phyloP scores from a whole-genome alignment of 2,888 invertebrate genomes.

The Leptopilina myrica region DNA sequence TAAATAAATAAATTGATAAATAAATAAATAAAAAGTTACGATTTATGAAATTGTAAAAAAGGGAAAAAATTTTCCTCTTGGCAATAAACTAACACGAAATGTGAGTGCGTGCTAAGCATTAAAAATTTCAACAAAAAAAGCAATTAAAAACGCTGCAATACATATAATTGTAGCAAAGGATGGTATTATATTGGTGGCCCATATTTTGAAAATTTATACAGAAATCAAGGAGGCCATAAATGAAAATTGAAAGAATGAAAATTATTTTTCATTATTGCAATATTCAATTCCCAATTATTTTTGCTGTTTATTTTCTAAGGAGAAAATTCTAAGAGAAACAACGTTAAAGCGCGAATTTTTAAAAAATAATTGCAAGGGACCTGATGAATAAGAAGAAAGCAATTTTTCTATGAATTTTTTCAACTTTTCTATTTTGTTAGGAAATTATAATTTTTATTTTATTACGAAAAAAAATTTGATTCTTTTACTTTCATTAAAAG shows the following conservation, averaged over 20 bases:
- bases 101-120: conserved; percentile 18
- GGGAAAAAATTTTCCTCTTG: too few species aligned
- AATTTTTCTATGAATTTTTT: not conserved
- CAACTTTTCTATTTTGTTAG: too few species aligned
- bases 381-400: conserved; percentile 22
- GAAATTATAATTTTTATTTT: too few species aligned
- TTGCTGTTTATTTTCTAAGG: not conserved
- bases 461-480: too few species aligned
- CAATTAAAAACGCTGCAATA: conserved; percentile 32
- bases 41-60: too few species aligned
- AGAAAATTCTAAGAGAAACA: conserved; percentile 1
- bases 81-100: not conserved
- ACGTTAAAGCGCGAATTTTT: conserved; percentile 31
- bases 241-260: conserved; percentile 20
- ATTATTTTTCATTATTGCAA: conserved; percentile 1
- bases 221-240: conserved; percentile 29
- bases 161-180: conserved; percentile 36
- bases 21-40: too few species aligned
- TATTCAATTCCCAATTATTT: conserved; percentile 17
- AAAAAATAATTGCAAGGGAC: conserved; percentile 26
- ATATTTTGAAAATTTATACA: conserved; percentile 35
- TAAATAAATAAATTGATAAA: too few species aligned
- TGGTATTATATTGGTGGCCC: conserved; percentile 40
- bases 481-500: too few species aligned
- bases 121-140: not conserved